Evolutionary conservation across 2,797 vertebrate species (phyloP), one percentile per base, ranked within the genome.

Genomic region (Pristis pectinata): DNA sequence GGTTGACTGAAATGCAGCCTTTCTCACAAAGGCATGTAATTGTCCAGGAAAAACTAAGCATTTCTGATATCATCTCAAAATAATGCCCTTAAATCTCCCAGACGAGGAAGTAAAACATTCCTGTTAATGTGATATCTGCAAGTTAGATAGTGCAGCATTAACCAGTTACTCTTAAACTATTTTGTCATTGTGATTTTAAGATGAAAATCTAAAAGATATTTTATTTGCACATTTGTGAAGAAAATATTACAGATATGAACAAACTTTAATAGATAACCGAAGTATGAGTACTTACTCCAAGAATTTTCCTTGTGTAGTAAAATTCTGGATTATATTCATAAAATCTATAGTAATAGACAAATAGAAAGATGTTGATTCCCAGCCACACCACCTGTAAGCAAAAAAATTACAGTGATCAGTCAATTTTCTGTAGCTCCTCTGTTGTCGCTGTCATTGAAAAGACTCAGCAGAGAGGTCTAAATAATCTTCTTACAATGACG

Each of bases 291-390:
- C 98, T 98, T 96, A 99, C 98, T 97, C 98, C 98, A 0, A 99
- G 95, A 91, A 99, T 96, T 95, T 97, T 96, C 94, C 98, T 98
- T 6, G 98, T 99, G 97, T 99, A 99, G 96, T 96, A 98, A 96
- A 97, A 99, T 6, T 91, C 74, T 0, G 97, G 95, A 0, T 95
- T 95, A 94, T 22, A 92, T 61, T 99, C 97, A 94, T 98, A 99
- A 11, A 96, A 95, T 34, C 98, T 85, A 96, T 98, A 99, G 95
- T 96, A 98, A 95, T 96, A 96, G 0, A 97, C 96, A 95, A 99
- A 99, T 53, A 99, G 96, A 95, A 98, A 98, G 95, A 97, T 96
- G 96, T 99, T 99, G 96, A 99, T 97, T 92, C 95, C 97, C 97
- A 99, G 97, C 98, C 98, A 99, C 95, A 97, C 96, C 93, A 97